Evolutionary conservation across 2,113 vertebrate species (phyloP).

Genomic region (Ophiodon elongatus): DNA sequence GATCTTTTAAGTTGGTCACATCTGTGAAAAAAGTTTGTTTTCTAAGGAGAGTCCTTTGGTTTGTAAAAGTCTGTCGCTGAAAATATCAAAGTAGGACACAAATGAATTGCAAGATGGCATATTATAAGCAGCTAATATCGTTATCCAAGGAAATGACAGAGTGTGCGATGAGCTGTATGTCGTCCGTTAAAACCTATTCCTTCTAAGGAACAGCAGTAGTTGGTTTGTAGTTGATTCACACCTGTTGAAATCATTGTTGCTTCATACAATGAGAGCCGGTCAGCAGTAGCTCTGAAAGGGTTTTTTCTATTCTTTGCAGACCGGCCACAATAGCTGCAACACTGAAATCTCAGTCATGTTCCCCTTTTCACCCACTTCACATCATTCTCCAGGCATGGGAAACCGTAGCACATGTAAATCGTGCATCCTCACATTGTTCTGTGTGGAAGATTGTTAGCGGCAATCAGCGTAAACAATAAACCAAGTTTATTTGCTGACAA

Average conservation of each 20-base stretch:
- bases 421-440: constrained; percentile 81
- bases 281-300: not conserved
- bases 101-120: not conserved
- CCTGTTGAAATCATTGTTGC: constrained; percentile 22
- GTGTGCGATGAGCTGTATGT: not conserved
- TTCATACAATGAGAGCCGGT: constrained; percentile 13
- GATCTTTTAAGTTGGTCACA: not conserved
- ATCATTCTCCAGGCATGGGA: constrained; percentile 50
- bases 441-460: constrained; percentile 38
- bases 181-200: not conserved
- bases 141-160: not conserved
- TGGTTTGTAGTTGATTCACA: constrained; percentile 4
- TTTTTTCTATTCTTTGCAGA: constrained; percentile 25
- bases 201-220: not conserved
- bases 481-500: constrained; percentile 25
- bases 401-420: constrained; percentile 49
- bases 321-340: constrained; percentile 38
- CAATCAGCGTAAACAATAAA: constrained; percentile 70
- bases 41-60: not conserved
- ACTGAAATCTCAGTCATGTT: constrained; percentile 19
- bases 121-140: not conserved
- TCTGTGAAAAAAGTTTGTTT: not conserved
- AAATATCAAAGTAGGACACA: not conserved
- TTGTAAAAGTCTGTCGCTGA: not conserved
- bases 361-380: constrained; percentile 55